phyloP scores from a whole-genome alignment of 2,113 vertebrate species.

The Trogon surrucura region DNA sequence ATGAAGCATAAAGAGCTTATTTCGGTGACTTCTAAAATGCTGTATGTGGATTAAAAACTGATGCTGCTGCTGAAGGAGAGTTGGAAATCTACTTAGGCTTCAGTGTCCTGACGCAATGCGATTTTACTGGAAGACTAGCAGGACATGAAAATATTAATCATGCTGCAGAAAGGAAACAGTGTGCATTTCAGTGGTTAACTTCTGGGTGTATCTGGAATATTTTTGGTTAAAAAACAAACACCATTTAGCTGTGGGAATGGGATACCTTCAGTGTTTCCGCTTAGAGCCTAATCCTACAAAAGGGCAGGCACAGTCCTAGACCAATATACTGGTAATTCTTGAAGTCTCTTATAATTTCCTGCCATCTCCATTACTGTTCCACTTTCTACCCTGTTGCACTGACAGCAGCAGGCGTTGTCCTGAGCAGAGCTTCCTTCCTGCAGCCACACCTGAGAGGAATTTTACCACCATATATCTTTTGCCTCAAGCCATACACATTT shows the following conservation, averaged over 20 bases:
- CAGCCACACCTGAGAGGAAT: not conserved
- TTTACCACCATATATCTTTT: not conserved
- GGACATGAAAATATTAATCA: not conserved
- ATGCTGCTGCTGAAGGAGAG: not conserved
- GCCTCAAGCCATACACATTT: not conserved
- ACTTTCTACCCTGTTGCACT: not conserved
- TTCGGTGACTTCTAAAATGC: conserved; percentile 3
- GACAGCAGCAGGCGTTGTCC: not conserved
- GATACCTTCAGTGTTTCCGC: not conserved
- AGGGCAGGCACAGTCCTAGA: not conserved
- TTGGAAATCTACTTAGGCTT: conserved; percentile 47
- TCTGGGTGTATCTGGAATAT: not conserved
- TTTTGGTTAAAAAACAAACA: not conserved
- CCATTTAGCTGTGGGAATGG: not conserved
- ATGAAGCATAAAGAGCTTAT: conserved; percentile 40
- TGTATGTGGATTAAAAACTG: conserved; percentile 39
- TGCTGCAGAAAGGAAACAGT: not conserved
- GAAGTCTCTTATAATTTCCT: not conserved
- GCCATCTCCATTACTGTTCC: not conserved
- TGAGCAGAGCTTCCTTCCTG: not conserved
- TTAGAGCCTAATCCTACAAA: not conserved
- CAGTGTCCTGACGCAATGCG: not conserved
- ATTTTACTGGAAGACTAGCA: not conserved
- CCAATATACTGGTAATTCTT: not conserved
- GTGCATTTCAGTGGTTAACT: not conserved